Evolutionary conservation across 2,113 vertebrate genomes (phyloP), one percentile per base, ranked within the genome.

Genomic region (Hystrix cristata): DNA sequence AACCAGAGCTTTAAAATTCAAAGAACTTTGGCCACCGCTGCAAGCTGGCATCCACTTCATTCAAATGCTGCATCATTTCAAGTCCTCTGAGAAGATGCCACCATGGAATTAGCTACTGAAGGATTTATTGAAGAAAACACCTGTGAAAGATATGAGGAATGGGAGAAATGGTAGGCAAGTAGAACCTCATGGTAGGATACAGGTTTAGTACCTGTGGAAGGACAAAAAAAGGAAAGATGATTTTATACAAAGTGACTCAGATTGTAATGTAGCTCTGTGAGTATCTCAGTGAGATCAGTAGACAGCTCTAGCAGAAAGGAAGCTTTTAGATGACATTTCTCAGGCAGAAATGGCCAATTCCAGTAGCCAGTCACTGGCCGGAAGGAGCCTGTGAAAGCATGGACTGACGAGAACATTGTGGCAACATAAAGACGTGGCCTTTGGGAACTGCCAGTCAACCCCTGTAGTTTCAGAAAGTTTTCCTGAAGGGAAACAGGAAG

Each of bases 71-170:
- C 34, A 25, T 51, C 46, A 51, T 89, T 91, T 78, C 25, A 29
- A 78, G 53, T 82, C 51, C 15, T 72, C 69, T 59, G 23, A 76
- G 78, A 94, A 94, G 64, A 71, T 59, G 65, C 79, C 84, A 82
- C 69, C 3, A 76, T 43, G 23, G 80, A 84, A 93, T 62, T 71
- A 57, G 69, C 25, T 23, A 9, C 57, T 46, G 82, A 67, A 67
- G 23, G 27, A 80, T 62, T 91, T 80, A 31, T 31, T 71, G 16
- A 29, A 65, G 38, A n/a, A 95, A 90, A 91, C 13, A 53, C 29
- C 67, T 55, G 2, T 19, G 59, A 89, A 57, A 10, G 15, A 38
- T 2, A 51, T 6, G 51, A 74, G 12, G 11, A 29, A 13, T 51
- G 15, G 15, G 16, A 91, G 15, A 10, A 31, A 13, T 29, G 48